Conservation (phyloP, 1,140 invertebrate genomes). For the Drosophila chauvacae region DNA sequence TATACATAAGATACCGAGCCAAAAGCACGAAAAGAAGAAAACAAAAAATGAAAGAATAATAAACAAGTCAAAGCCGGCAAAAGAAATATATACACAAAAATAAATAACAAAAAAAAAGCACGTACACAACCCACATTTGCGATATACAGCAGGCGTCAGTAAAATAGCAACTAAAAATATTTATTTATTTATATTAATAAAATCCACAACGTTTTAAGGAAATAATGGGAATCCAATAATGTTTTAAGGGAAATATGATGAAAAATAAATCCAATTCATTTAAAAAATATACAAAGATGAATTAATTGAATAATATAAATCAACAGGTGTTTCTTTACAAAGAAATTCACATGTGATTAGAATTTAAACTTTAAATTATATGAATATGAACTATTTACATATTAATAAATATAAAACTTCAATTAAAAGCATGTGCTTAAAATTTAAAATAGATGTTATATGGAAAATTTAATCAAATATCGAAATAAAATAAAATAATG, state of each 20-base stretch:
- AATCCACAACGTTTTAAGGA: too few relatives aligned
- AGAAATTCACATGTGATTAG: background rate
- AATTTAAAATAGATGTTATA: background rate
- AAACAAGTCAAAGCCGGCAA: conserved; percentile 69
- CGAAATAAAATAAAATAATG: background rate
- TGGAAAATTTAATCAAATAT: background rate
- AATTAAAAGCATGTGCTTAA: background rate
- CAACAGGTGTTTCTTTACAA: background rate
- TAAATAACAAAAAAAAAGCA: conserved; percentile 2
- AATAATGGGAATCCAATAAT: too few relatives aligned
- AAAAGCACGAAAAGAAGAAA: conserved; percentile 46
- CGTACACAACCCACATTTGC: conserved; percentile 9
- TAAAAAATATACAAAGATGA: too few relatives aligned
- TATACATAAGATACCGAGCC: conserved; percentile 48
- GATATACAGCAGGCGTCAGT: conserved; percentile 8
- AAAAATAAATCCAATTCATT: background rate
- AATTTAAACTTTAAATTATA: background rate
- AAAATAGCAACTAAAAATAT: background rate
- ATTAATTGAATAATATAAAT: background rate
- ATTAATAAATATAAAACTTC: background rate
- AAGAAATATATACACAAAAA: conserved; percentile 38
- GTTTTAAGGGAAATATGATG: background rate
- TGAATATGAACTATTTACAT: background rate
- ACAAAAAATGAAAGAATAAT: conserved; percentile 47
- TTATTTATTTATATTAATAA: too few relatives aligned